Conservation (phyloP, 1,140 invertebrate genomes). For the Drosophila pectinifera region DNA sequence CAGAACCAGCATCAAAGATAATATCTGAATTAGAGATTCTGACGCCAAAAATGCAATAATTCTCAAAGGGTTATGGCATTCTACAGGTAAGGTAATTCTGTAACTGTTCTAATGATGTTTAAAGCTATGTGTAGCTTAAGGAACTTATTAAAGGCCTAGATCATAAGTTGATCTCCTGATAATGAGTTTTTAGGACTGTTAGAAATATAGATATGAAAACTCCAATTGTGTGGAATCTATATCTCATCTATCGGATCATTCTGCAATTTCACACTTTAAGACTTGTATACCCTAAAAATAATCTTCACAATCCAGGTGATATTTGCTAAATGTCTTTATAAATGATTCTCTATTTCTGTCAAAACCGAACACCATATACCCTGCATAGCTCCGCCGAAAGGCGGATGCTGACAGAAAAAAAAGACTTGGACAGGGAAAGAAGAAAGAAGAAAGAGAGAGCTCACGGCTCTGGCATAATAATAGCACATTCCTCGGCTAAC, state of each 20-base stretch:
- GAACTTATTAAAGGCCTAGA: not conserved
- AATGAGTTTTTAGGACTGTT: too few relatives aligned
- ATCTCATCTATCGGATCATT: too few relatives aligned
- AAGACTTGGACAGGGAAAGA: slow-evolving; percentile 5
- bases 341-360: not conserved
- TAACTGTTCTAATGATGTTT: not conserved
- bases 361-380: not conserved
- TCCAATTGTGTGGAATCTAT: too few relatives aligned
- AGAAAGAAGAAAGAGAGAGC: slow-evolving; percentile 1
- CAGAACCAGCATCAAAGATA: not conserved
- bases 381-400: slow-evolving; percentile 4
- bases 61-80: not conserved
- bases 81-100: not conserved
- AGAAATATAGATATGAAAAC: too few relatives aligned
- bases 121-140: not conserved
- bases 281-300: not conserved
- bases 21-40: not conserved
- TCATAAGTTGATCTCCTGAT: too few relatives aligned
- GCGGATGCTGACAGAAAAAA: slow-evolving; percentile 30
- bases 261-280: too few relatives aligned
- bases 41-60: not conserved
- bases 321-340: too few relatives aligned
- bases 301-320: not conserved
- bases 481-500: slow-evolving; percentile 65
- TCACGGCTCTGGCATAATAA: slow-evolving; percentile 63